These are phyloP conservation scores for Drosophila antonietae DNA, from an alignment of 2,888 invertebrate species.

Conservation along the genomic window DNA sequence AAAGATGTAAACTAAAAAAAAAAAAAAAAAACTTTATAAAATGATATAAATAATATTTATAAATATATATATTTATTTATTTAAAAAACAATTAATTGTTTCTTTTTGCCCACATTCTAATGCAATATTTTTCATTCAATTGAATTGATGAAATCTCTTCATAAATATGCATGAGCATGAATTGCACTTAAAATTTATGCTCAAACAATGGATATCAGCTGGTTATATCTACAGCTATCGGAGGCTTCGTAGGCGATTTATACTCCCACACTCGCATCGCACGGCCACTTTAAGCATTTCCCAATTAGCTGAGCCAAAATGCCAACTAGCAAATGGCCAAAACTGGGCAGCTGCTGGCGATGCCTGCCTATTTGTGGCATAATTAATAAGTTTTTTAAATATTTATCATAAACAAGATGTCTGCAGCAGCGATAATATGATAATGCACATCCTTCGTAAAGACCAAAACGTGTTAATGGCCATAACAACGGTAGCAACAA, in stretches of 20 bases:
- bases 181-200: conserved; percentile 19
- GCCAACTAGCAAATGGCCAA: conserved; percentile 30
- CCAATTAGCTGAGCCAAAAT: conserved; percentile 72
- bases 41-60: too few relatives aligned
- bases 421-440: conserved; percentile 64
- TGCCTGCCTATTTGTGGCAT: conserved; percentile 71
- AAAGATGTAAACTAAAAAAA: too few relatives aligned
- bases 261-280: conserved; percentile 50
- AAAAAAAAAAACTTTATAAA: too few relatives aligned
- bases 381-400: conserved; percentile 76
- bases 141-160: neutral
- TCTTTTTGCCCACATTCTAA: neutral
- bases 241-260: conserved; percentile 25
- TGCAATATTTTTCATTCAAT: neutral
- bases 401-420: conserved; percentile 75
- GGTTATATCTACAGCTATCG: conserved; percentile 19
- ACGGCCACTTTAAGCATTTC: conserved; percentile 38
- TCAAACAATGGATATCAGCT: conserved; percentile 29
- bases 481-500: conserved; percentile 19
- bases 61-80: neutral
- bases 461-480: conserved; percentile 72
- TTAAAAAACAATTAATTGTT: too few relatives aligned
- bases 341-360: conserved; percentile 19
- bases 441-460: conserved; percentile 66
- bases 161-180: conserved; percentile 52